Base-by-base conservation (phyloP, 2,113 vertebrate species). In the Beaufortia kweichowensis region DNA sequence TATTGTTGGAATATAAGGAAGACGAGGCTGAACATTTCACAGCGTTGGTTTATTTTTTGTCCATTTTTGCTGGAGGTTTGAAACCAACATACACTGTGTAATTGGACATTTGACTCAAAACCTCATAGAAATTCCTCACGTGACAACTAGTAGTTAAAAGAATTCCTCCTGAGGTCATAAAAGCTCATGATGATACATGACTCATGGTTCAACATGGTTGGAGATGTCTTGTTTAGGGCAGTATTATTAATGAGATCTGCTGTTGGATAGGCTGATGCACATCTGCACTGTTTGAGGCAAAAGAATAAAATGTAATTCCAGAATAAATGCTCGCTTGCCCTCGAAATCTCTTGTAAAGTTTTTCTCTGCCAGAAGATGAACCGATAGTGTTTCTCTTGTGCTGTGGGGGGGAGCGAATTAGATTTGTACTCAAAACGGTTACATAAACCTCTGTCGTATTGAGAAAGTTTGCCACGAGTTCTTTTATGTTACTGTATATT, bases 361-460 rank as follows among this genome's bases (percentile, higher is more conserved):
- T 56, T 41, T 23, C 31, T 77, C 75, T 9, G 11, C 29, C 5
- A 31, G 67, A 57, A 68, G 64, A 68, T 65, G 19, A 33, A 57
- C 63, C 46, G 64, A 77, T 65, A 46, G 26, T 57, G 63, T 43
- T 76, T 53, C 50, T 65, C 53, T 23, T 56, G 75, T 57, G 41
- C 48, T 39, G 29, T 39, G 7, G 41, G 17, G 31, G 3, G 31
- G 50, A 41, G 55, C n/a, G 53, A 57, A 71, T 71, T 71, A 57
- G 69, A 71, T 56, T 55, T 56, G 67, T 70, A 55, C 67, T 29
- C 48, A 70, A 70, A 70, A 41, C 12, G 2, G 53, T 71, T 71
- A 41, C 69, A 59, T 59, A 71, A 71, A 71, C 69, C 53, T 41
- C 21, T 17, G 21, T 33, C 9, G 21, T 41, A 24, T 55, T 10